phyloP scores from a whole-genome alignment of 2,113 vertebrate genomes.

The Amphiprion ocellaris region DNA sequence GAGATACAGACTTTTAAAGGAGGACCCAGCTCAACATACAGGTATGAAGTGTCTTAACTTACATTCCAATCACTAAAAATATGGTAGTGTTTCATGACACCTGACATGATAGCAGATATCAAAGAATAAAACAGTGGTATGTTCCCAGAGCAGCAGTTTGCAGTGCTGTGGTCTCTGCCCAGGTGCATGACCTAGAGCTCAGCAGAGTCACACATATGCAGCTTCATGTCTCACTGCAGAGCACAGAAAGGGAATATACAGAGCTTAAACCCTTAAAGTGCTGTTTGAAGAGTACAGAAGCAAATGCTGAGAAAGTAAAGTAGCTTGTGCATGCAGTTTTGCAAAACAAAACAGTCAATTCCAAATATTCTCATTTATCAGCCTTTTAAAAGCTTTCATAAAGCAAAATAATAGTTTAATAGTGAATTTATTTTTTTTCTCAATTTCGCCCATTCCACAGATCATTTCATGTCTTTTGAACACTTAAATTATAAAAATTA shows the following conservation, averaged over 20 bases:
- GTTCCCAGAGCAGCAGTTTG: constrained; percentile 50
- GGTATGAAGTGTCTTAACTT: neutral
- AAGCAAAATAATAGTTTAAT: neutral
- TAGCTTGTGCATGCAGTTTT: neutral
- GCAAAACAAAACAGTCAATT: neutral
- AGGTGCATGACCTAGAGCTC: constrained; percentile 80
- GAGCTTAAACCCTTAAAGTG: neutral
- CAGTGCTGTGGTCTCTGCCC: constrained; percentile 67
- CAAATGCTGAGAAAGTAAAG: neutral
- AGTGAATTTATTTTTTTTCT: neutral
- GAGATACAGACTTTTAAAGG: neutral
- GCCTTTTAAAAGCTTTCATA: no score
- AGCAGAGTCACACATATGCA: constrained; percentile 60
- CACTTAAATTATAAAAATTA: no score
- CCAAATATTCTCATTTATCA: no score
- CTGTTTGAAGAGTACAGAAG: neutral
- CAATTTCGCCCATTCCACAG: neutral
- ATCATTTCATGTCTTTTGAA: neutral
- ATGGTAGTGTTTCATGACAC: neutral
- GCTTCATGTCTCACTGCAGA: constrained; percentile 34
- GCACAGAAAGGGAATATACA: neutral
- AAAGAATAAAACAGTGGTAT: constrained; percentile 18
- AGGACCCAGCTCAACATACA: neutral
- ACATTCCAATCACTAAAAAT: constrained; percentile 19
- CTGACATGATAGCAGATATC: constrained; percentile 19